These are phyloP conservation scores for Halcyon smyrnensis DNA, from an alignment of 2,797 vertebrate genomes.

Conservation along the genomic window DNA sequence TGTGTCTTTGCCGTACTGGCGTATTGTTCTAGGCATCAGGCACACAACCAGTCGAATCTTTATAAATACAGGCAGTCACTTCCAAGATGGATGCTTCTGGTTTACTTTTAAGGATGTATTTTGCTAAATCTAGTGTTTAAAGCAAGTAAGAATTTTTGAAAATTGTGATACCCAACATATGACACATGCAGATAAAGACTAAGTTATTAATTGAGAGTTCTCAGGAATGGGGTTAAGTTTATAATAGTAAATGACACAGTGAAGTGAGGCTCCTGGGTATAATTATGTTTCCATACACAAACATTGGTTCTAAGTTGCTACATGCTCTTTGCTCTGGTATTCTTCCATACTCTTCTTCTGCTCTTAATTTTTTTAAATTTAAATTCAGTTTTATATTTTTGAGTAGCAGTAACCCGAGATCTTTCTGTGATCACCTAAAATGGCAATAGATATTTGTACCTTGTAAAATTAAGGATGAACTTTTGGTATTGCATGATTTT, in stretches of 20 bases:
- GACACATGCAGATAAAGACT: neutral
- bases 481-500: neutral
- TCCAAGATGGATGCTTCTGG: neutral
- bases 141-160: neutral
- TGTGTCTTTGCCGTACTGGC: neutral
- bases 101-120: neutral
- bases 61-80: neutral
- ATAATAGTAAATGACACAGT: neutral
- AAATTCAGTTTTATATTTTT: neutral
- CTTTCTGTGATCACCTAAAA: neutral
- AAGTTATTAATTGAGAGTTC: neutral
- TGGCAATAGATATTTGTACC: neutral
- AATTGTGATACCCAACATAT: neutral
- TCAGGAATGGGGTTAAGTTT: neutral
- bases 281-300: neutral
- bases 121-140: neutral
- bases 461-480: neutral
- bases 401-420: neutral
- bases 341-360: neutral
- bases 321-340: neutral
- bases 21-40: neutral
- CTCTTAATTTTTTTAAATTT: neutral
- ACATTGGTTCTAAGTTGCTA: neutral
- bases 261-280: neutral
- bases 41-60: neutral